phyloP scores from a whole-genome alignment of 2,113 vertebrate species.

The Sceloporus undulatus region DNA sequence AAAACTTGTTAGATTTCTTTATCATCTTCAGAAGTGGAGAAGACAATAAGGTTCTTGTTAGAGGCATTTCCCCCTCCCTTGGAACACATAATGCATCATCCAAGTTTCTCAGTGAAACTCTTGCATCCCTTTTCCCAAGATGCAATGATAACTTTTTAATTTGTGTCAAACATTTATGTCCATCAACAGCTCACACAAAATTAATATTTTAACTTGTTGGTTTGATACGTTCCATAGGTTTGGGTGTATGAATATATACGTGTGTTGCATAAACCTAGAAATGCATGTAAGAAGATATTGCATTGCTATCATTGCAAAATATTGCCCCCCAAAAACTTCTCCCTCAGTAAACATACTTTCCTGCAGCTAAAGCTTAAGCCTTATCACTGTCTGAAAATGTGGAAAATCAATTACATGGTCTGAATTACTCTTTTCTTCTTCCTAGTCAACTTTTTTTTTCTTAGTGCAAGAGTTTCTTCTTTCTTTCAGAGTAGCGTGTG shows the following conservation, averaged over 20 bases:
- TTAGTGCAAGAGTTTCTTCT: constrained; percentile 74
- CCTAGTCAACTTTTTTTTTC: constrained; percentile 31
- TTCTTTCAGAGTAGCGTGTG: constrained; percentile 69
- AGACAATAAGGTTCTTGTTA: neutral
- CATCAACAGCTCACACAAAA: neutral
- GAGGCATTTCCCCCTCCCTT: neutral
- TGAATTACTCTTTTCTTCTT: constrained; percentile 73
- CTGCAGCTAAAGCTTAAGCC: constrained; percentile 73
- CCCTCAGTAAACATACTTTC: constrained; percentile 76
- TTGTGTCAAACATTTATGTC: neutral
- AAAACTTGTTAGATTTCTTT: neutral
- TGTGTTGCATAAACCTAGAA: neutral
- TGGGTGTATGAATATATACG: no score
- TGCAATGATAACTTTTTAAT: neutral
- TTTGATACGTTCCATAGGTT: no score
- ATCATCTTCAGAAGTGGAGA: neutral
- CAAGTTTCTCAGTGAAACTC: neutral
- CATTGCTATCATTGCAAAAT: constrained; percentile 58
- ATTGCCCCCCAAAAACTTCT: constrained; percentile 44
- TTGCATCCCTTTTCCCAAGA: neutral
- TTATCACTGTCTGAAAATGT: constrained; percentile 79
- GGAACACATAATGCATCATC: neutral
- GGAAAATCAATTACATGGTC: constrained; percentile 81
- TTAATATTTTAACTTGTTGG: neutral
- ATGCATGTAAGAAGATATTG: neutral